Evolutionary conservation across 2,888 invertebrate species (phyloP).

Genomic region (Philopedon plagiatum): DNA sequence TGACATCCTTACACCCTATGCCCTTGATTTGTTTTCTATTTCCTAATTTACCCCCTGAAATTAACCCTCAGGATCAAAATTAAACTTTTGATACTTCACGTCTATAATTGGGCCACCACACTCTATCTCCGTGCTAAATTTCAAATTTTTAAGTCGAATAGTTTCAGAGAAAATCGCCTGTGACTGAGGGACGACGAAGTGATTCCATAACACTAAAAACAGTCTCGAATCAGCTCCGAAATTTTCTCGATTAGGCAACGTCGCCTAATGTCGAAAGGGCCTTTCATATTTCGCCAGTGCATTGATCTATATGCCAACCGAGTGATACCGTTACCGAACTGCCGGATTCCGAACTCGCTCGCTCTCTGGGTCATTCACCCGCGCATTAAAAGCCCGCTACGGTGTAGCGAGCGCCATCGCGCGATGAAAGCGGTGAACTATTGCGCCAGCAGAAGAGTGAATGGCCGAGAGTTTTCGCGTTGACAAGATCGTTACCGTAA

Average conservation of each 20-base stretch:
- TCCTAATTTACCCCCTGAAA: no score
- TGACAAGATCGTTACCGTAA: neutral
- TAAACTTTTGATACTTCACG: no score
- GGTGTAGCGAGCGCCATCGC: conserved; percentile 36
- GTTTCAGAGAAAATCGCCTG: no score
- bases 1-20: no score
- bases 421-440: conserved; percentile 33
- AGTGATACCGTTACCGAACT: conserved; percentile 56
- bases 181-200: no score
- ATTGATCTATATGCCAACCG: conserved; percentile 54
- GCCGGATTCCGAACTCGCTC: conserved; percentile 46
- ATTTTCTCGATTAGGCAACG: conserved; percentile 8
- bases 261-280: conserved; percentile 19
- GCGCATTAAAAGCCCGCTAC: conserved; percentile 34
- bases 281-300: conserved; percentile 50
- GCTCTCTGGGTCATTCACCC: conserved; percentile 49
- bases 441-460: conserved; percentile 8
- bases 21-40: no score
- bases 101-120: no score
- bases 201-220: no score
- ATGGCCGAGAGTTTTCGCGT: conserved; percentile 13
- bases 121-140: no score
- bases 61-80: no score
- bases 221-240: neutral
- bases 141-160: no score